phyloP scores from a whole-genome alignment of 1,140 invertebrate species.

The Berghia stephanieae region DNA sequence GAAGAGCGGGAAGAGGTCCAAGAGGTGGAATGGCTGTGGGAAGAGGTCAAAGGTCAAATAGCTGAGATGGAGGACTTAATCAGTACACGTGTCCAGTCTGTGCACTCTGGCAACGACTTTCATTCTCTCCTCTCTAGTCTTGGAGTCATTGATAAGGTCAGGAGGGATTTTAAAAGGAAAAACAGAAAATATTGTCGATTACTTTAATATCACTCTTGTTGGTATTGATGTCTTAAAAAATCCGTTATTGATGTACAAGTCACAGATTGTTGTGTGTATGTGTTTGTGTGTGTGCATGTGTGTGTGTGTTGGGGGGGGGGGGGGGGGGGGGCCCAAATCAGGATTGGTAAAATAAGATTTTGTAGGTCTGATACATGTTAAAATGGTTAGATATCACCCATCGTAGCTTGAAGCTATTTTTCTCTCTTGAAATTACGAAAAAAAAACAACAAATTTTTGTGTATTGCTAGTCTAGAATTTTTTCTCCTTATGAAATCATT shows the following conservation, averaged over 20 bases:
- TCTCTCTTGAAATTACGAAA: too few relatives aligned
- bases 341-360: too few relatives aligned
- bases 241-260: too few relatives aligned
- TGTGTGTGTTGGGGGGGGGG: neutral
- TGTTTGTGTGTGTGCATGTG: neutral
- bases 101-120: slow-evolving; percentile 47
- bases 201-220: neutral
- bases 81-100: slow-evolving; percentile 37
- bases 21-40: slow-evolving; percentile 44
- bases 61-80: slow-evolving; percentile 45
- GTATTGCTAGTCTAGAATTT: too few relatives aligned
- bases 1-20: slow-evolving; percentile 50
- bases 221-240: neutral
- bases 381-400: too few relatives aligned
- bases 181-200: neutral
- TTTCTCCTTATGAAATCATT: too few relatives aligned
- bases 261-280: neutral
- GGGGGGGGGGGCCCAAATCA: too few relatives aligned
- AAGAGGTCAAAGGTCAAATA: slow-evolving; percentile 42
- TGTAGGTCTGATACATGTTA: too few relatives aligned
- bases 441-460: too few relatives aligned
- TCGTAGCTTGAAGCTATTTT: too few relatives aligned
- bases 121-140: slow-evolving; percentile 42
- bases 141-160: slow-evolving; percentile 42
- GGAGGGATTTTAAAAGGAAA: neutral